phyloP scores from a whole-genome alignment of 2,888 invertebrate genomes.

The Liposcelis brunnea region DNA sequence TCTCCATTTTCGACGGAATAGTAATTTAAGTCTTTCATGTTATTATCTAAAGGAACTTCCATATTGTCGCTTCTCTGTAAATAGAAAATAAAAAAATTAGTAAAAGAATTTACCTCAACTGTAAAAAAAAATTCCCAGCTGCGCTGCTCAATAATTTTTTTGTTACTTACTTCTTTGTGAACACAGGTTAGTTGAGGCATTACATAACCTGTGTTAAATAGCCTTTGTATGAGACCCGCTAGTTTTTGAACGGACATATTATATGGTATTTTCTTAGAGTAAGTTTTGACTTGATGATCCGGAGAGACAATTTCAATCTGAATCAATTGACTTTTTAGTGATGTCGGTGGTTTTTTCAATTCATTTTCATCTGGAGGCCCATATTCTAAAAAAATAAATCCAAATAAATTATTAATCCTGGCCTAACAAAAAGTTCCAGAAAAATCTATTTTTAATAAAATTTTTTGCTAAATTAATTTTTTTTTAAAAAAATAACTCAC shows the following conservation, averaged over 20 bases:
- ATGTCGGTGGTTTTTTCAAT: constrained; percentile 34
- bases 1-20: constrained; percentile 76
- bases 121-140: constrained; percentile 19
- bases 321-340: constrained; percentile 52
- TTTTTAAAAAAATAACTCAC: no score
- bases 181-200: constrained; percentile 28
- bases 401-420: background rate
- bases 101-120: background rate
- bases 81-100: constrained; percentile 9
- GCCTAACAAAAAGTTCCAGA: constrained; percentile 12
- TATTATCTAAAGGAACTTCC: constrained; percentile 61
- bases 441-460: constrained; percentile 4
- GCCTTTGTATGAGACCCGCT: constrained; percentile 57
- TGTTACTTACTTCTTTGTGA: constrained; percentile 25
- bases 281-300: constrained; percentile 29
- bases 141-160: background rate
- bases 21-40: constrained; percentile 61
- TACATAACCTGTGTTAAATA: constrained; percentile 39
- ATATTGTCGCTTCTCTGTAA: constrained; percentile 36
- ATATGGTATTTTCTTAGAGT: constrained; percentile 53
- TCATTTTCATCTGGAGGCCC: constrained; percentile 67
- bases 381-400: constrained; percentile 41
- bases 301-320: constrained; percentile 40
- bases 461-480: no score
- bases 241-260: constrained; percentile 71